phyloP scores from a whole-genome alignment of 2,888 invertebrate species.

The Tipula lateralis region DNA sequence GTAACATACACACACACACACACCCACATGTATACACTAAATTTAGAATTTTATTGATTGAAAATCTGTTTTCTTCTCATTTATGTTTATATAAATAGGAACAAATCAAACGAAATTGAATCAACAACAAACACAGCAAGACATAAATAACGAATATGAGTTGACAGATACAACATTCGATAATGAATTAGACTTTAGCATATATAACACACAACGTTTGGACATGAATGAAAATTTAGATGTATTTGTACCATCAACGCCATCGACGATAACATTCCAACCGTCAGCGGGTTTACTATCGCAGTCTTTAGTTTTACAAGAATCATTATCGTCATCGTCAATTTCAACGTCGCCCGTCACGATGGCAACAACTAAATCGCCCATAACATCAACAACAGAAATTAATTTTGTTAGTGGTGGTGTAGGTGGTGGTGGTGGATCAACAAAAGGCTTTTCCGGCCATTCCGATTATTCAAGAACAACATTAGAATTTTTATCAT shows the following conservation, averaged over 20 bases:
- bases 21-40: neutral
- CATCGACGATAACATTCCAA: neutral
- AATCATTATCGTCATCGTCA: neutral
- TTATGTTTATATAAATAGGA: neutral
- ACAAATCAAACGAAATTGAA: conserved; percentile 12
- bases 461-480: neutral
- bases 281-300: neutral
- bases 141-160: conserved; percentile 2
- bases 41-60: neutral
- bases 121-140: neutral
- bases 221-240: neutral
- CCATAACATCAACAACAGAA: conserved; percentile 19
- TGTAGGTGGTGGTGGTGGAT: neutral
- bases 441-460: neutral
- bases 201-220: neutral
- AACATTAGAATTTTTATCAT: conserved; percentile 15
- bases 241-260: neutral
- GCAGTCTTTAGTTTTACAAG: neutral
- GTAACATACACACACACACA: neutral
- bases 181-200: conserved; percentile 6
- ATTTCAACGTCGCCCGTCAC: neutral
- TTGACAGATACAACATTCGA: conserved; percentile 16
- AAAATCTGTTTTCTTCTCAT: neutral
- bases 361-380: neutral
- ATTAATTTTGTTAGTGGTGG: neutral